These are phyloP conservation scores for Artibeus lituratus DNA, from an alignment of 2,797 vertebrate genomes.

Conservation along the genomic window DNA sequence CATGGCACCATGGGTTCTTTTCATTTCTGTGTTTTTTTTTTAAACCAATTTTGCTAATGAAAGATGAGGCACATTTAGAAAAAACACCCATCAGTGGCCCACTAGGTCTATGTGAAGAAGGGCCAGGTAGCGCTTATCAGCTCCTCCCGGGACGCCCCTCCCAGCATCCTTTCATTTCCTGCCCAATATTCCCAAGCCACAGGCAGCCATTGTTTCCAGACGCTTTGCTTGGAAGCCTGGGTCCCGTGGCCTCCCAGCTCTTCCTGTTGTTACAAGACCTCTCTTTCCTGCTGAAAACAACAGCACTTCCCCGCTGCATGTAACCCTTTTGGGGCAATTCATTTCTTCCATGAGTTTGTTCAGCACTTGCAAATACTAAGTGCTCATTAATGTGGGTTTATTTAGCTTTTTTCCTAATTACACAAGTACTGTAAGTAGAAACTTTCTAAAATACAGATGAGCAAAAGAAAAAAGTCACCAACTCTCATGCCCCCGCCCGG, in stretches of 20 bases:
- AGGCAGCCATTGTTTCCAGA: conserved; percentile 84
- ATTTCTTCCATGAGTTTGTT: neutral
- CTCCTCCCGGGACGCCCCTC: conserved; percentile 73
- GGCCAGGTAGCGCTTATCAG: conserved; percentile 84
- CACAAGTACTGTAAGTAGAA: neutral
- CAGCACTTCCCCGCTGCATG: conserved; percentile 80
- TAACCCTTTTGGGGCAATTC: conserved; percentile 78
- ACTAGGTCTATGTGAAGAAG: conserved; percentile 72
- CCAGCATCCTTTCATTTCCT: conserved; percentile 82
- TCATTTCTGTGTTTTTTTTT: conserved; percentile 50
- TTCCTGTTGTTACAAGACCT: conserved; percentile 88
- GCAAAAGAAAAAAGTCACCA: neutral
- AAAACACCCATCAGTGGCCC: conserved; percentile 59
- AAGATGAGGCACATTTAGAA: conserved; percentile 64
- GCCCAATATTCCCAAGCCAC: conserved; percentile 65
- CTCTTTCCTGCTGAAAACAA: conserved; percentile 84
- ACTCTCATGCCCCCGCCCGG: neutral
- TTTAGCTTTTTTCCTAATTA: neutral
- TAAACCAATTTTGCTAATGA: conserved; percentile 58
- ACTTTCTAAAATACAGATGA: neutral
- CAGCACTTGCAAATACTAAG: neutral
- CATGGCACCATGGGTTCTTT: conserved; percentile 52
- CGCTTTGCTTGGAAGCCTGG: conserved; percentile 75
- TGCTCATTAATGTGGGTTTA: neutral
- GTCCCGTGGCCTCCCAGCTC: conserved; percentile 71